Base-by-base conservation (phyloP, 1,140 invertebrate species). In the Chironomus tepperi region DNA sequence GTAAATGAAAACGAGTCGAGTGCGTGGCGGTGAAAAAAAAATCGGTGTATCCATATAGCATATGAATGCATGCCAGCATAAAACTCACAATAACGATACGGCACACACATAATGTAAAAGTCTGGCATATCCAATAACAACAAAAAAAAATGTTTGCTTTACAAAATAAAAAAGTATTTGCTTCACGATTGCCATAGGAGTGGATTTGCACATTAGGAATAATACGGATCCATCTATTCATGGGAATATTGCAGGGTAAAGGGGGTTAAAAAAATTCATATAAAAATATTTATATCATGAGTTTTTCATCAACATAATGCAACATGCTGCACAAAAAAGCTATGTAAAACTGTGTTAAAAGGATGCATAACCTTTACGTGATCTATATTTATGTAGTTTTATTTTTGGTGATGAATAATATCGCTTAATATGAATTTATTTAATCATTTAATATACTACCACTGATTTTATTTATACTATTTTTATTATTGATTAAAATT, bases 31-130 rank as follows among this genome's bases (percentile, higher is more conserved):
- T 34, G 43, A 47, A 47, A 47, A 57, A 47, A 57, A 57, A 57
- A 57, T 34, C 24, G 24, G 24, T 57, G 9, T 57, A 57, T 57
- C 15, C 47, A 57, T 5, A 34, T 34, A 34, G 24, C 24, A 34
- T 57, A 57, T n/a, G 47, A 57, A 15, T 57, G 47, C 47, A 57
- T 57, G 47, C 47, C 47, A 57, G 47, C 47, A 57, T 57, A 57
- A 57, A 57, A 57, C n/a, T 57, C n/a, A n/a, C 3, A 57, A 34
- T 34, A 34, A 34, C 24, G 24, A 34, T 34, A n/a, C 47, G 47
- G 47, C 47, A 57, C 24, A 34, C 24, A 34, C 24, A 34, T 34
- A 34, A 34, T 34, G 24, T 34, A 34, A 34, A 34, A 34, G 24
- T 34, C 24, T 34, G 24, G 24, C 1, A 34, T 34, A 34, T 5